Conservation (phyloP, 1,140 invertebrate species). For the Phthorimaea operculella region DNA sequence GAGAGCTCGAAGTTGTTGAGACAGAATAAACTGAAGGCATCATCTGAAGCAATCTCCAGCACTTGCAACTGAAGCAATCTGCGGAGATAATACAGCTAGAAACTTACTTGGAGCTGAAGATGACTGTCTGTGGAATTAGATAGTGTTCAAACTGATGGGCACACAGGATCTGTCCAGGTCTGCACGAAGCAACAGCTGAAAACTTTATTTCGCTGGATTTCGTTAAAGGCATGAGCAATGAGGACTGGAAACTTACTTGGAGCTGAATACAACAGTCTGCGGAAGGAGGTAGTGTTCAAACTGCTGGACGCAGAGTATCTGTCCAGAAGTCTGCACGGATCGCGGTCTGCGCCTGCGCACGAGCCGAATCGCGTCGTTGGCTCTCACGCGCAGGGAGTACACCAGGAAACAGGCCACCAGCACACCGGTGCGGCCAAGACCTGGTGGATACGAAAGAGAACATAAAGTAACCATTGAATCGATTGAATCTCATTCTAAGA, state of each 20-base stretch:
- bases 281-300: constrained; percentile 86
- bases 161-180: constrained; percentile 72
- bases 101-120: too few species aligned
- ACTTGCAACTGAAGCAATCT: too few species aligned
- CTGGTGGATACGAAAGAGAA: constrained; percentile 64
- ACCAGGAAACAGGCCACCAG: constrained; percentile 89
- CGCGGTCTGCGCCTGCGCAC: constrained; percentile 82
- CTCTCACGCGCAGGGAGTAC: constrained; percentile 78
- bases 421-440: constrained; percentile 86
- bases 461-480: too few species aligned
- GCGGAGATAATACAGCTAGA: too few species aligned
- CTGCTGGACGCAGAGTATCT: constrained; percentile 83
- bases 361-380: constrained; percentile 84
- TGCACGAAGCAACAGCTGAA: too few species aligned
- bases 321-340: constrained; percentile 84
- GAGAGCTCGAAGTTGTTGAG: too few species aligned
- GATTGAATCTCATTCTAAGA: too few species aligned
- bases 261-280: constrained; percentile 80
- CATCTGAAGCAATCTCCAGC: too few species aligned
- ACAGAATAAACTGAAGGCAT: too few species aligned
- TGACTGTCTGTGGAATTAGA: constrained; percentile 78
- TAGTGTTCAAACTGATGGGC: constrained; percentile 87
- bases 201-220: too few species aligned
- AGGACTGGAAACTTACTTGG: constrained; percentile 69
- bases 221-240: too few species aligned